A percentile compares a stretch with the other conserved stretches of the same genome.
These are phyloP conservation scores for Irena cyanogastra DNA, from an alignment of 2,113 vertebrate genomes.

Conservation along the genomic window DNA sequence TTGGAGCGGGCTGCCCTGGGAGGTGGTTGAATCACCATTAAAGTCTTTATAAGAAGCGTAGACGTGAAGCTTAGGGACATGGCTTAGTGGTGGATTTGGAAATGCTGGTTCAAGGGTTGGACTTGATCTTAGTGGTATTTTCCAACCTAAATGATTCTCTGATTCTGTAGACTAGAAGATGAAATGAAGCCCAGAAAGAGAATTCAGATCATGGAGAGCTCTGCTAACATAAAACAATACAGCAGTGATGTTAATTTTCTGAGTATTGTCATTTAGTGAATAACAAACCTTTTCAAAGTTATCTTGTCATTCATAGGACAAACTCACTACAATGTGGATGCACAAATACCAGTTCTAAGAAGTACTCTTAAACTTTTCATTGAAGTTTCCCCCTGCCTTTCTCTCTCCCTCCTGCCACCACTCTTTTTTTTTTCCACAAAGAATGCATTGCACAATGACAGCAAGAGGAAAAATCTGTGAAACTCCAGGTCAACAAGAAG, in stretches of 20 bases:
- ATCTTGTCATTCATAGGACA: not conserved
- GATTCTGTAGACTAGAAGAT: not conserved
- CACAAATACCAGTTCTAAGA: slow-evolving; percentile 11
- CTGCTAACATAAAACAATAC: not conserved
- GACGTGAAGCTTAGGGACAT: not conserved
- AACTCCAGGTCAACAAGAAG: not conserved
- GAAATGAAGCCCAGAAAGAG: not conserved
- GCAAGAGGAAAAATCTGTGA: not conserved
- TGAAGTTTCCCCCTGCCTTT: accelerated
- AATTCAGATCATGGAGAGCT: not conserved
- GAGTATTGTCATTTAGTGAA: not conserved
- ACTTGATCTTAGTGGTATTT: not conserved
- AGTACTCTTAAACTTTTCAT: not conserved
- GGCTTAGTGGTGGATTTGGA: not conserved
- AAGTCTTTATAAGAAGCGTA: not conserved
- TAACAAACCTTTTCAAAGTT: slow-evolving; percentile 5
- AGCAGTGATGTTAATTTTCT: not conserved
- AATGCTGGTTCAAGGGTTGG: not conserved
- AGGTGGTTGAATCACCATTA: not conserved
- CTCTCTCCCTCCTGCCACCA: not conserved
- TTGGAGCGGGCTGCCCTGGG: not conserved
- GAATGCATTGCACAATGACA: not conserved
- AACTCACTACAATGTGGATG: not conserved
- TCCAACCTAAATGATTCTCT: not conserved
- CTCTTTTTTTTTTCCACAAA: not conserved